These are phyloP conservation scores for Neodiprion fabricii DNA, from an alignment of 1,140 invertebrate species.

Conservation along the genomic window DNA sequence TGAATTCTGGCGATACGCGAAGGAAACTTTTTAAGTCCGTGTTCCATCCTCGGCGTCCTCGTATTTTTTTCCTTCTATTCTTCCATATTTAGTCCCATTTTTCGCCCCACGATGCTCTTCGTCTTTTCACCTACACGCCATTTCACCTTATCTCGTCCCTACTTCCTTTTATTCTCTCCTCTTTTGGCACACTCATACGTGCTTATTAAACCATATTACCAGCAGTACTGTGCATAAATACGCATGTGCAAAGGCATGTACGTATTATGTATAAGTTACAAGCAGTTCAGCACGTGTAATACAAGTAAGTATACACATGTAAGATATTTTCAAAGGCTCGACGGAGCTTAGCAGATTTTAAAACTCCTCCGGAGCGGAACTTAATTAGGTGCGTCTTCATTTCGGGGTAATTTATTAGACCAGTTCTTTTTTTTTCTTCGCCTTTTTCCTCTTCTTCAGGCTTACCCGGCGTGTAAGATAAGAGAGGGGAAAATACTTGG, in stretches of 20 bases:
- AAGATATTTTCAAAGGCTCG: not conserved
- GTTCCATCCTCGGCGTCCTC: not conserved
- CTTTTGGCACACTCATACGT: not conserved
- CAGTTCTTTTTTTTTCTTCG: too few relatives aligned
- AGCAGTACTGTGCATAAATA: too few relatives aligned
- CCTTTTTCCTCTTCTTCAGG: too few relatives aligned
- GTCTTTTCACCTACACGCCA: too few relatives aligned
- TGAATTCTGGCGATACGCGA: not conserved
- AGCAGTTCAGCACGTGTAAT: too few relatives aligned
- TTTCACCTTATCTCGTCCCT: not conserved
- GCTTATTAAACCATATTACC: too few relatives aligned
- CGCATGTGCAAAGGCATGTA: too few relatives aligned
- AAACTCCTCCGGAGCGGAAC: not conserved
- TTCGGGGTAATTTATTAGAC: not conserved
- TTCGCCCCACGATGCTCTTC: too few relatives aligned
- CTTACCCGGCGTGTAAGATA: too few relatives aligned
- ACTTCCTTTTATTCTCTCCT: too few relatives aligned
- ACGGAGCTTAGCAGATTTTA: not conserved
- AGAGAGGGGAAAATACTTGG: too few relatives aligned
- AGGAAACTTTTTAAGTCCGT: not conserved
- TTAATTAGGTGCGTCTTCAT: not conserved
- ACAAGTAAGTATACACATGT: not conserved
- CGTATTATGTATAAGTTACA: too few relatives aligned
- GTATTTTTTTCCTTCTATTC: not conserved
- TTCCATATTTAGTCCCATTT: not conserved